phyloP scores from a whole-genome alignment of 2,797 vertebrate genomes.

The Pyrocephalus nanus region DNA sequence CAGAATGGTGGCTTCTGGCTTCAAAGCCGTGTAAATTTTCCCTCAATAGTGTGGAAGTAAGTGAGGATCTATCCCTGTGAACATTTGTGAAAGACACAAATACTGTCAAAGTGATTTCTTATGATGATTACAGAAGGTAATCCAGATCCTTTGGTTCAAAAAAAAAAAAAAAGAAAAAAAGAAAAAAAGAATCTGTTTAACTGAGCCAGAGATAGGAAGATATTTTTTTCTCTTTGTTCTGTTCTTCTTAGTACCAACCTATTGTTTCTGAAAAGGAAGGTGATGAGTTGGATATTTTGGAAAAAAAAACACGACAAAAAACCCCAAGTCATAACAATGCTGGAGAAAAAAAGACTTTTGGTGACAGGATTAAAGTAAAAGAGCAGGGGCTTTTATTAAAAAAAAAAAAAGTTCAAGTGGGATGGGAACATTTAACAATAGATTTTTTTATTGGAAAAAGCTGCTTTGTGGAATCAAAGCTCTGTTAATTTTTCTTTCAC shows the following conservation, averaged over 20 bases:
- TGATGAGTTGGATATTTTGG: not conserved
- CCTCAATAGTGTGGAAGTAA: not conserved
- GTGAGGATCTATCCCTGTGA: not conserved
- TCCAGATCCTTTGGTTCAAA: not conserved
- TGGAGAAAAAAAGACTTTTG: not conserved
- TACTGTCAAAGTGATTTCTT: not conserved
- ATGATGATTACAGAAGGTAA: not conserved
- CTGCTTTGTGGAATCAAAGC: not conserved
- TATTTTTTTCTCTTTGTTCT: not conserved
- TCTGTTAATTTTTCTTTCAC: not conserved
- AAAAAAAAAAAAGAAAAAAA: not conserved
- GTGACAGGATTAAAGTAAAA: not conserved
- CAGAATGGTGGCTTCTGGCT: not conserved
- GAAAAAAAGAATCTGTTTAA: not conserved
- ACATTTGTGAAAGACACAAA: not conserved
- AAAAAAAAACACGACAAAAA: not conserved
- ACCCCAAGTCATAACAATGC: not conserved
- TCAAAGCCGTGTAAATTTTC: not conserved
- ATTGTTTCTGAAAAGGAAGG: not conserved
- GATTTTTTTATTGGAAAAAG: not conserved
- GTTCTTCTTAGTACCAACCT: not conserved
- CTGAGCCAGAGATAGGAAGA: not conserved
- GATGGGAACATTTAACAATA: not conserved
- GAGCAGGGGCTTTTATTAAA: accelerated
- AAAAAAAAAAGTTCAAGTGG: not conserved